Evolutionary conservation across 2,888 invertebrate species (phyloP).

Genomic region (Scaptomyza parva): DNA sequence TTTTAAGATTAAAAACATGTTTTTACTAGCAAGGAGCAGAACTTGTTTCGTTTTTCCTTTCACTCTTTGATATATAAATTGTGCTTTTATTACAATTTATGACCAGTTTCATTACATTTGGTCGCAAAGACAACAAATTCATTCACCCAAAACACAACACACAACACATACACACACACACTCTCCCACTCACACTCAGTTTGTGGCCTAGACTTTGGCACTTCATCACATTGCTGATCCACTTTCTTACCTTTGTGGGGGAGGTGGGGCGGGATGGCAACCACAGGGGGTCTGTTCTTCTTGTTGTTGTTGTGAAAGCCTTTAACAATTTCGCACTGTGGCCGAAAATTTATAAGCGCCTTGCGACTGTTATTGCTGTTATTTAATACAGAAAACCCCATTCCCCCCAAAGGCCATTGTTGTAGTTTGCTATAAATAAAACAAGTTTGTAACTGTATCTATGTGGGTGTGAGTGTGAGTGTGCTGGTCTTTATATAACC

Average conservation of each 20-base stretch:
- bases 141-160: no score
- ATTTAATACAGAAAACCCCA: constrained; percentile 69
- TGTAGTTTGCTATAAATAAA: constrained; percentile 79
- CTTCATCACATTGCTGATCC: constrained; percentile 51
- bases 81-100: constrained; percentile 61
- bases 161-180: no score
- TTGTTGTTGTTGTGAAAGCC: constrained; percentile 6
- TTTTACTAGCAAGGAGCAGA: no score
- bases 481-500: constrained; percentile 73
- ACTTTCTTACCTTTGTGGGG: constrained; percentile 23
- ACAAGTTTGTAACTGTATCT: constrained; percentile 35
- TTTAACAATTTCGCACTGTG: constrained; percentile 55
- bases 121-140: constrained; percentile 36
- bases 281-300: constrained; percentile 2
- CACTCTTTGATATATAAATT: constrained; percentile 36
- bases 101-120: constrained; percentile 54
- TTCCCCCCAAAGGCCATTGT: constrained; percentile 70
- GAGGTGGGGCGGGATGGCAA: no score
- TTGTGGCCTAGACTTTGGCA: constrained; percentile 21
- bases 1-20: no score
- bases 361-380: constrained; percentile 67
- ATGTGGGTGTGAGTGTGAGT: constrained; percentile 34
- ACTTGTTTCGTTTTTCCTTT: neutral
- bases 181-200: no score
- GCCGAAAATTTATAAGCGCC: constrained; percentile 74